phyloP scores from a whole-genome alignment of 2,797 vertebrate genomes.

The Poecilia velifera region DNA sequence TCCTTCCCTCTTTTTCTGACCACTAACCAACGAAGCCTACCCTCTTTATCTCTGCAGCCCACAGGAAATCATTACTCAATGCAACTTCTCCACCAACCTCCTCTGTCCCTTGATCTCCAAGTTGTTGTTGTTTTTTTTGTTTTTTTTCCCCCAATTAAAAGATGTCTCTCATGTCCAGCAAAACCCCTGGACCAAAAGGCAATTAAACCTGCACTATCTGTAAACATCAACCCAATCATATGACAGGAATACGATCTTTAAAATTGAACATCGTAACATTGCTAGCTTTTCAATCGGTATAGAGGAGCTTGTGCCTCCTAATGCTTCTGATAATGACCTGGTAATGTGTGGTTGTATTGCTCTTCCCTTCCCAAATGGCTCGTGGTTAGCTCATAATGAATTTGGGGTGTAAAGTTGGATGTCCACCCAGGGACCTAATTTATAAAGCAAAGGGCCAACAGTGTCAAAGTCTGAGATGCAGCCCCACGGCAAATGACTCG shows the following conservation, averaged over 20 bases:
- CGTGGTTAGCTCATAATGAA: constrained; percentile 63
- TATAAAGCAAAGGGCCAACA: constrained; percentile 72
- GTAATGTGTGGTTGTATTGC: constrained; percentile 38
- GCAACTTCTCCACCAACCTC: constrained; percentile 45
- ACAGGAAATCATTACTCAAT: constrained; percentile 69
- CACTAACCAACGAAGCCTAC: constrained; percentile 35
- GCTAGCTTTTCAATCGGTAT: not conserved
- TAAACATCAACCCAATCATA: not conserved
- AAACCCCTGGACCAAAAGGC: constrained; percentile 16
- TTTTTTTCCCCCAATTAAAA: constrained; percentile 50
- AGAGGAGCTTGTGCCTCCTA: not conserved
- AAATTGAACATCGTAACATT: too few relatives aligned
- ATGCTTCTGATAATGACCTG: constrained; percentile 23
- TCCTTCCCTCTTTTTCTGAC: constrained; percentile 18
- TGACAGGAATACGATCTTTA: constrained; percentile 11
- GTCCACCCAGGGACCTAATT: constrained; percentile 68
- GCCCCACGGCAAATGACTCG: constrained; percentile 58
- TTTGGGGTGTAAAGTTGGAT: constrained; percentile 56
- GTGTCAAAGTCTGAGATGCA: constrained; percentile 65
- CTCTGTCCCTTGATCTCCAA: constrained; percentile 51
- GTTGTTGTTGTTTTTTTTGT: not conserved
- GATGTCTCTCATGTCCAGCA: constrained; percentile 24
- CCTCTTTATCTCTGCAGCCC: constrained; percentile 44
- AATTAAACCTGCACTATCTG: constrained; percentile 12
- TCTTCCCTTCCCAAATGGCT: constrained; percentile 35